Evolutionary conservation across 30 jellyfish, hydroid and myxozoan genomes (phyloP), one percentile per base, ranked within the genome.

Genomic region (Chrysaora quinquecirrha): DNA sequence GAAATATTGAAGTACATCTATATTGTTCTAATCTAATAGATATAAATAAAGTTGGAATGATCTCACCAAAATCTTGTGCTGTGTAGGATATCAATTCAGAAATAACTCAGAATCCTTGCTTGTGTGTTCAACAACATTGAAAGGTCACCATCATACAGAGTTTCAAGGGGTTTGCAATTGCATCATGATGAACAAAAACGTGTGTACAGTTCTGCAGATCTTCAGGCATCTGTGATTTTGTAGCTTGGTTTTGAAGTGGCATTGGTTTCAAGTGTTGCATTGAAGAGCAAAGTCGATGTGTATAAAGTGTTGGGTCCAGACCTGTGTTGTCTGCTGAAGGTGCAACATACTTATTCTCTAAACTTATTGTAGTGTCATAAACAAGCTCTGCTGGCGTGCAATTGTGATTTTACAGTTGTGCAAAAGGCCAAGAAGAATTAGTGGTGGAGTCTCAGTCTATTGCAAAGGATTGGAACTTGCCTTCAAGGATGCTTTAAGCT

Each of bases 121-220:
- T 18, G 27, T 19, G 30, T 43, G 81, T 24, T 69, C 58, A 65
- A 65, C 67, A 22, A 65, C 61, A 4, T 28, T 65, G 78, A 3
- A 65, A 24, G 78, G 81, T n/a, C n/a, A 14, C 73, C 81, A 69
- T 69, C 81, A 69, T 69, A 69, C 3, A 67, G 81, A 14, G 81
- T 68, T 27, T 69, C 29, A 27, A 69, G 58, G 33, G 81, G 81
- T 38, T 33, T 31, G 14, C 81, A n/a, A 12, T 31, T 18, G 81
- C 81, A 69, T 69, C 81, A 38, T 69, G 81, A 21, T 67, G 71
- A 27, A 69, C 81, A 33, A 69, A 69, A 1, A 38, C 29, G 33
- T 27, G 67, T n/a, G 81, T 30, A 33, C 67, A 69, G 18, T 27
- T 18, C 71, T 28, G 68, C 25, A 69, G 67, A n/a, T n/a, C 27